These are phyloP conservation scores for Takifugu bimaculatus DNA, from an alignment of 2,113 vertebrate species.

Conservation along the genomic window DNA sequence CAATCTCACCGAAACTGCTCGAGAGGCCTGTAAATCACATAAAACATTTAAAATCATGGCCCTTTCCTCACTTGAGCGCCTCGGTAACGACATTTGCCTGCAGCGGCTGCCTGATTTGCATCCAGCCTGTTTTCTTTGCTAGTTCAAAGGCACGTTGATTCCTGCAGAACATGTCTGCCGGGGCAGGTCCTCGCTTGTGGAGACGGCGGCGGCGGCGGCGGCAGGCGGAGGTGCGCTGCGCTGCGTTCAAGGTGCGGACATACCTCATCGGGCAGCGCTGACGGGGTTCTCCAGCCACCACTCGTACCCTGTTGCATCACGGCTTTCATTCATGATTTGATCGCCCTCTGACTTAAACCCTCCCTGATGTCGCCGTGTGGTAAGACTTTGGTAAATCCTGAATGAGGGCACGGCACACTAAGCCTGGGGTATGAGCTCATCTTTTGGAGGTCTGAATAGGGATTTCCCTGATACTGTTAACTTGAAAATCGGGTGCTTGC, in stretches of 20 bases:
- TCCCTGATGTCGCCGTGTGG: not conserved
- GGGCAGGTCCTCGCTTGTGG: slow-evolving; percentile 21
- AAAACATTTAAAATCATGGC: not conserved
- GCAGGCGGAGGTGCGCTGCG: slow-evolving; percentile 8
- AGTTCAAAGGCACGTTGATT: slow-evolving; percentile 19
- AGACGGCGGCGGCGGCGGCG: not conserved
- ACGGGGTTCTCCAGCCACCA: not conserved
- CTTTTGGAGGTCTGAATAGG: slow-evolving; percentile 29
- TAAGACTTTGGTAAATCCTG: not conserved
- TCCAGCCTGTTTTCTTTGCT: not conserved
- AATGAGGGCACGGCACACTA: not conserved
- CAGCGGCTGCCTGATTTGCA: slow-evolving; percentile 19
- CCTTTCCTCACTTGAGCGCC: not conserved
- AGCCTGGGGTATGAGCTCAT: not conserved
- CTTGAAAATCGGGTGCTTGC: slow-evolving; percentile 23
- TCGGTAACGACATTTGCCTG: slow-evolving; percentile 21
- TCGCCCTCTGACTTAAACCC: not conserved
- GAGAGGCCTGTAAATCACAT: not conserved
- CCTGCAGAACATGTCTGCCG: slow-evolving; percentile 22
- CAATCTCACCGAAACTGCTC: too few species aligned
- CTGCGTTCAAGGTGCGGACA: not conserved
- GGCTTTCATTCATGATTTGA: slow-evolving; percentile 14
- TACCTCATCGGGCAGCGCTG: not conserved
- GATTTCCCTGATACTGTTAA: slow-evolving; percentile 6
- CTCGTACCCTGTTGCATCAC: not conserved